Percentiles rank a stretch among this genome's conserved stretches.
Evolutionary conservation across 1,140 invertebrate species (phyloP).

Genomic region (Drosophila leontia): DNA sequence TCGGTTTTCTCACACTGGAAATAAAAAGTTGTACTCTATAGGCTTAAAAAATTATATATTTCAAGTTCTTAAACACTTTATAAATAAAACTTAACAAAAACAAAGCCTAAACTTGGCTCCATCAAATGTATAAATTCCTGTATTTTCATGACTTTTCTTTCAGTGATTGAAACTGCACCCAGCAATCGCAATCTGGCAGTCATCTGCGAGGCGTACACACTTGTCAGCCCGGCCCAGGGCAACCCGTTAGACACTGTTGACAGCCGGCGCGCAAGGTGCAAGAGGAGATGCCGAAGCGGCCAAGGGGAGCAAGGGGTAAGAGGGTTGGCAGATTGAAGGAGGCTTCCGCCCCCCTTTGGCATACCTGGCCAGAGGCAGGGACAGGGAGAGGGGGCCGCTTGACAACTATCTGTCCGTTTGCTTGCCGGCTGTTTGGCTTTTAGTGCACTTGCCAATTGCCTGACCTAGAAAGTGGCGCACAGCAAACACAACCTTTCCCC

Average conservation of each 20-base stretch:
- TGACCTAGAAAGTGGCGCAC: slow-evolving; percentile 67
- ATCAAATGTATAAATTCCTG: not conserved
- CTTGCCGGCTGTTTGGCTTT: slow-evolving; percentile 69
- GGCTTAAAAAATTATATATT: not conserved
- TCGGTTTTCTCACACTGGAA: slow-evolving; percentile 23
- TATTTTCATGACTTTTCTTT: not conserved
- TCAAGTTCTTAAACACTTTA: not conserved
- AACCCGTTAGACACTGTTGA: slow-evolving; percentile 77
- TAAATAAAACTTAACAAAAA: no score
- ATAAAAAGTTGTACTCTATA: not conserved
- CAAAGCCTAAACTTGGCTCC: accelerated
- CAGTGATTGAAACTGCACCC: slow-evolving; percentile 8
- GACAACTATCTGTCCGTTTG: slow-evolving; percentile 57
- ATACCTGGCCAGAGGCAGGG: slow-evolving; percentile 17
- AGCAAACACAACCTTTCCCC: slow-evolving; percentile 8
- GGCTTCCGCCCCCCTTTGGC: slow-evolving; percentile 28
- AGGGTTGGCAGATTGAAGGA: slow-evolving; percentile 6
- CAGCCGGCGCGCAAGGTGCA: slow-evolving; percentile 66
- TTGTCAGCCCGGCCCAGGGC: slow-evolving; percentile 66
- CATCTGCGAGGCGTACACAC: slow-evolving; percentile 80
- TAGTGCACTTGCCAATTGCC: slow-evolving; percentile 76
- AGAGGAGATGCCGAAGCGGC: slow-evolving; percentile 5
- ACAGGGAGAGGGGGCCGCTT: slow-evolving; percentile 22
- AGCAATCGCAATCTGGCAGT: slow-evolving; percentile 58
- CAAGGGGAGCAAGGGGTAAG: not conserved